These are phyloP conservation scores for Steinernema khuongi DNA, from an alignment of 1,140 invertebrate species.

Conservation along the genomic window DNA sequence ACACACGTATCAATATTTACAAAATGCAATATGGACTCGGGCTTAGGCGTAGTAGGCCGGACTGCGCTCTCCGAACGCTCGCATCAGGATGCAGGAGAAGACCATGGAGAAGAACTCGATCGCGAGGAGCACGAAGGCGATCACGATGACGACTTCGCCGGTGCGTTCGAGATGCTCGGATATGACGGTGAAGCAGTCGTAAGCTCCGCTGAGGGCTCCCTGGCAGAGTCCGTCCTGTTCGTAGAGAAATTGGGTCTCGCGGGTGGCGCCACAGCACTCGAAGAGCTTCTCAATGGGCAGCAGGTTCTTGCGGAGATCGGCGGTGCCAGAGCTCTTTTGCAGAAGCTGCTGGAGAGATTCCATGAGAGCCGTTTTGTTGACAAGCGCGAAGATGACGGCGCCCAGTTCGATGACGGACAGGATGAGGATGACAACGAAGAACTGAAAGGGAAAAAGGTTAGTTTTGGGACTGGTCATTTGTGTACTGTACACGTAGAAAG, in stretches of 20 bases:
- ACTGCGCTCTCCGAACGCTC: constrained; percentile 51
- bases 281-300: constrained; percentile 49
- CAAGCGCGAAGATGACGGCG: constrained; percentile 44
- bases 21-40: background rate
- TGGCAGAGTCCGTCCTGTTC: constrained; percentile 38
- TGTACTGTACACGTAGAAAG: too few species aligned
- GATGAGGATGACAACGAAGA: constrained; percentile 52
- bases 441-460: constrained; percentile 41
- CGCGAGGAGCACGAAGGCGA: constrained; percentile 46
- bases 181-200: constrained; percentile 47
- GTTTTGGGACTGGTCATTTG: background rate
- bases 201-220: constrained; percentile 27
- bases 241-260: constrained; percentile 35
- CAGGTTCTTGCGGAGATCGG: constrained; percentile 46
- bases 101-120: constrained; percentile 51
- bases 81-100: constrained; percentile 52
- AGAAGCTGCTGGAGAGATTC: constrained; percentile 36
- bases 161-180: constrained; percentile 40
- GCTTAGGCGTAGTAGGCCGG: constrained; percentile 49
- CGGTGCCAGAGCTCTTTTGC: constrained; percentile 34
- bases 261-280: constrained; percentile 54
- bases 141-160: constrained; percentile 43
- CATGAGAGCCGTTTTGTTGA: constrained; percentile 40
- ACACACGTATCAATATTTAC: background rate
- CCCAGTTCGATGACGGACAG: constrained; percentile 48